Conservation (phyloP, 2,113 vertebrate species). For the Ctenodactylus gundi region DNA sequence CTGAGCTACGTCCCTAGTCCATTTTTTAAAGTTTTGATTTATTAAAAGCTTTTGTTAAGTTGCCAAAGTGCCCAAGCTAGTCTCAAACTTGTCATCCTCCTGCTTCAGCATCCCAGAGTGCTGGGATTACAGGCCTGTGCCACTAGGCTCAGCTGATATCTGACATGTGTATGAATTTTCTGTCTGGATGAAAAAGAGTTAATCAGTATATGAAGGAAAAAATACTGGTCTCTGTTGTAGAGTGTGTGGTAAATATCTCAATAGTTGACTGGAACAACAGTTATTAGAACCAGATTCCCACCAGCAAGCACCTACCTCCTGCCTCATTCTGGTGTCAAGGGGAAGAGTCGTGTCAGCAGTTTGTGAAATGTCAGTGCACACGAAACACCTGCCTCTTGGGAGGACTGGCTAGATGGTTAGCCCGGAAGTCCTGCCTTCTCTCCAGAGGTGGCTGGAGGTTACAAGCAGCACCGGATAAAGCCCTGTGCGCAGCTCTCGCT, state of each 20-base stretch:
- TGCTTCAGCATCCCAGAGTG: no score
- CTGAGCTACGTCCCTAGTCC: no score
- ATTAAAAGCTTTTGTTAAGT: no score
- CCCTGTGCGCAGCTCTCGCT: neutral
- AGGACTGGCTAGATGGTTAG: neutral
- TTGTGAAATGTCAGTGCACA: neutral
- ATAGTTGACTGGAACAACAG: slow-evolving; percentile 8
- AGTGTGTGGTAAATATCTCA: neutral
- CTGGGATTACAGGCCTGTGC: no score
- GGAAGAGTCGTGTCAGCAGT: neutral
- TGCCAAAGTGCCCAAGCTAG: no score
- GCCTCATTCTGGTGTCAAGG: neutral
- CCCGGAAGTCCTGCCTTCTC: neutral
- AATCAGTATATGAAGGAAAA: neutral
- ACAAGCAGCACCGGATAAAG: neutral
- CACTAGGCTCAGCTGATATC: no score
- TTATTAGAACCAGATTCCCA: slow-evolving; percentile 26
- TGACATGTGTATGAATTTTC: neutral
- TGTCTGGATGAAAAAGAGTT: neutral
- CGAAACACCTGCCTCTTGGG: neutral
- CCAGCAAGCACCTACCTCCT: neutral
- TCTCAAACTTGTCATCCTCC: no score
- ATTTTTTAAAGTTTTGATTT: no score
- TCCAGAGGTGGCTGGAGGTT: neutral
- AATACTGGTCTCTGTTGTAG: neutral